Base-by-base conservation (phyloP, 2,888 invertebrate genomes). In the Drosophila koepferae region DNA sequence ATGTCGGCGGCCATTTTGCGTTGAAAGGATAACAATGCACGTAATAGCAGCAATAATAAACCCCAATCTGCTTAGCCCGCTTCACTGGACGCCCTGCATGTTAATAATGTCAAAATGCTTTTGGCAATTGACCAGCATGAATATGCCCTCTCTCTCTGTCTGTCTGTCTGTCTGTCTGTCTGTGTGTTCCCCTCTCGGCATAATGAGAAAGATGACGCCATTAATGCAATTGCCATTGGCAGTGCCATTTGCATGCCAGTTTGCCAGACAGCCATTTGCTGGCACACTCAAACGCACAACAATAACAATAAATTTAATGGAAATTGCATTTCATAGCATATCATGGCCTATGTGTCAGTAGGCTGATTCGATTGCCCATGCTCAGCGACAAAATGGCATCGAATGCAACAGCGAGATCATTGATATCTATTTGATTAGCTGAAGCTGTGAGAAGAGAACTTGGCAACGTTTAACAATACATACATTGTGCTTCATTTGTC, bases 101-200 rank as follows among this genome's bases (percentile, higher is more conserved):
- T 81, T 81, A 72, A 86, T 85, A 85, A 84, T 84, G 85, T 59
- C 85, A 85, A 53, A 85, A 53, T 72, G 81, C 67, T 70, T 83
- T 80, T 81, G 86, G 89, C 89, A 89, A 89, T 90, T 87, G 86
- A 86, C 86, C 86, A 88, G 90, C 86, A 88, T 89, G 80, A 87
- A 85, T 87, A 70, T 72, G 86, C 78, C 76, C 82, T 73, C 20
- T 38, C 51, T 48, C 68, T 34, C 56, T n/a, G 60, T 8, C 56
- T 56, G 6, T 28, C 46, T 6, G 12, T 38, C 14, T 5, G 1
- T 12, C 40, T 41, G n/a, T 8, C 28, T 6, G 28, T 28, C 4
- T 28, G 28, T 28, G 28, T 28, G 28, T 28, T 28, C 40, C 18
- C 18, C 36, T 0, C 58, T 68, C 73, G 66, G 85, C 49, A 82